These are phyloP conservation scores for Leptocoma aspasia DNA, from an alignment of 2,113 vertebrate species.

Conservation along the genomic window DNA sequence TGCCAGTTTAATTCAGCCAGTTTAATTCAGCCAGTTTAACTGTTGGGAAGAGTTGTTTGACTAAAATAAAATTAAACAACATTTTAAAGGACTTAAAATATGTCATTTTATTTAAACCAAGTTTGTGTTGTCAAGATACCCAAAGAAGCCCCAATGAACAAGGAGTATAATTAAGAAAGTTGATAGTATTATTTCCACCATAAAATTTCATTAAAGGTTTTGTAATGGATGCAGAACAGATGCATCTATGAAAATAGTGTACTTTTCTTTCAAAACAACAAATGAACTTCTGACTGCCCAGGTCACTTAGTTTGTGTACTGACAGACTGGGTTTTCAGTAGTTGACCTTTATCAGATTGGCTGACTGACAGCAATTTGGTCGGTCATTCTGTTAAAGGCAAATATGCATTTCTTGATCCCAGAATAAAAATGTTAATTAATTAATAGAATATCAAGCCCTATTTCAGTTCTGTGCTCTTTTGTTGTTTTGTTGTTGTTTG, in stretches of 20 bases:
- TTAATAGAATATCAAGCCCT: not conserved
- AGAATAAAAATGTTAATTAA: constrained; percentile 3
- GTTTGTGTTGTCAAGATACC: not conserved
- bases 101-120: not conserved
- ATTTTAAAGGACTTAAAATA: not conserved
- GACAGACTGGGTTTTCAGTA: constrained; percentile 8
- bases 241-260: not conserved
- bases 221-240: not conserved
- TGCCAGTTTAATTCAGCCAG: not conserved
- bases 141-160: not conserved
- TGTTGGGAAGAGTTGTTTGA: not conserved
- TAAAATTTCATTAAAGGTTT: not conserved
- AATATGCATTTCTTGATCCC: constrained; percentile 24
- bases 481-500: not conserved
- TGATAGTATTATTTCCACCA: not conserved
- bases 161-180: not conserved
- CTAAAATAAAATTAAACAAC: not conserved
- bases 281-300: not conserved
- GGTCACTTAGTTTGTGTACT: constrained; percentile 20
- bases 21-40: not conserved
- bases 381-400: constrained; percentile 62
- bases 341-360: constrained; percentile 78
- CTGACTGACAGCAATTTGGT: not conserved
- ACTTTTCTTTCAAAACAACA: not conserved
- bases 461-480: not conserved